Percentiles rank a stretch among this genome's conserved stretches.
Conservation (phyloP, 2,113 vertebrate species). For the Ploceus nigricollis region DNA sequence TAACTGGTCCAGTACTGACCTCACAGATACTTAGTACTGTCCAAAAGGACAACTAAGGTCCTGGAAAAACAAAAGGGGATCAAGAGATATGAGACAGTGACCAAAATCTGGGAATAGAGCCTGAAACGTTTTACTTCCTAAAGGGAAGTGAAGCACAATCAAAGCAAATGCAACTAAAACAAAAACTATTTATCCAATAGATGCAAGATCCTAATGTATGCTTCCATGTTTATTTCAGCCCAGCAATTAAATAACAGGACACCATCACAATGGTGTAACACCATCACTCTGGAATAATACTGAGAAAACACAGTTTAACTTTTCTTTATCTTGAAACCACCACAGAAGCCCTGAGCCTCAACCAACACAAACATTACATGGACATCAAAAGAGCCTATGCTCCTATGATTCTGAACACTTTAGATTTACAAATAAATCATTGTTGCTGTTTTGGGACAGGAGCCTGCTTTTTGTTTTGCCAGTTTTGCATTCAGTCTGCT, state of each 20-base stretch:
- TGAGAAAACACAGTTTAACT: not conserved
- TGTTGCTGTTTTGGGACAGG: not conserved
- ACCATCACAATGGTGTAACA: not conserved
- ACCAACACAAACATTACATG: not conserved
- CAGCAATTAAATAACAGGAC: not conserved
- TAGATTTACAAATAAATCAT: slow-evolving; percentile 16
- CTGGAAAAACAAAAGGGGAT: not conserved
- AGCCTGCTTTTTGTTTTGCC: not conserved
- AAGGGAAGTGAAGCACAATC: not conserved
- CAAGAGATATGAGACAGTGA: not conserved
- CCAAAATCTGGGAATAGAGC: not conserved
- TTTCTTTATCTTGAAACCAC: not conserved
- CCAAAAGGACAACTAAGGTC: not conserved
- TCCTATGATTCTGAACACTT: not conserved
- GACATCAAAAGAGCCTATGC: not conserved
- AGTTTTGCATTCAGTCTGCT: not conserved
- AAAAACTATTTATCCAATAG: not conserved
- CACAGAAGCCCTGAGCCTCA: not conserved
- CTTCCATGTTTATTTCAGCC: not conserved
- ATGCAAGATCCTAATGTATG: not conserved
- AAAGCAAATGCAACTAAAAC: not conserved
- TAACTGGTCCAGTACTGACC: not conserved
- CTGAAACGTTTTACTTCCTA: not conserved
- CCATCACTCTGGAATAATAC: not conserved
- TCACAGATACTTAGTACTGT: not conserved